These are phyloP conservation scores for Heterodera carotae DNA, from an alignment of 1,140 invertebrate genomes.

Conservation along the genomic window DNA sequence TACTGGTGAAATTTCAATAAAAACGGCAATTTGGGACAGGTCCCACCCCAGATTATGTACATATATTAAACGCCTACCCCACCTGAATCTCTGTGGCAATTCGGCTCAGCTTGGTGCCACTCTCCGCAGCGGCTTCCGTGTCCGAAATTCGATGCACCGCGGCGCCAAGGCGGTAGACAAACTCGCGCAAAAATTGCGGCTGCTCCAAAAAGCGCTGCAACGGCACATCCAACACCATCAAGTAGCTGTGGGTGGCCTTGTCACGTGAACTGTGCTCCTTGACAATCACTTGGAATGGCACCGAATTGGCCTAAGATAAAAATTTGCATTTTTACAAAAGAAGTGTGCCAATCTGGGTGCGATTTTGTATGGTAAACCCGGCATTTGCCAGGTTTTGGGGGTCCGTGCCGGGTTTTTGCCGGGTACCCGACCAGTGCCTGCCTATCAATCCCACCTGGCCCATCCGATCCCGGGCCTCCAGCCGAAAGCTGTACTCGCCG, in stretches of 20 bases:
- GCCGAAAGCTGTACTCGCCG: slow-evolving; percentile 31
- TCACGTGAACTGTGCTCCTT: slow-evolving; percentile 22
- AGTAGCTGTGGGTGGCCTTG: slow-evolving; percentile 28
- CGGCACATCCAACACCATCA: slow-evolving; percentile 31
- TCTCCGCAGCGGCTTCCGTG: neutral
- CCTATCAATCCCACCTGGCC: slow-evolving; percentile 16
- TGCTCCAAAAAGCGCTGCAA: slow-evolving; percentile 18
- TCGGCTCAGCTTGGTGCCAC: neutral
- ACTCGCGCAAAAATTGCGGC: slow-evolving; percentile 36
- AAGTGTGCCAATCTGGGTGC: too few relatives aligned
- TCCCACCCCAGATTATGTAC: too few relatives aligned
- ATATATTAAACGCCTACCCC: neutral
- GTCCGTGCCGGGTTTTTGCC: too few relatives aligned
- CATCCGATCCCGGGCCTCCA: slow-evolving; percentile 30
- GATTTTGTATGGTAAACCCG: too few relatives aligned
- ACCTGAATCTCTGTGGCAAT: slow-evolving; percentile 1
- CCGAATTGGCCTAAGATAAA: slow-evolving; percentile 38
- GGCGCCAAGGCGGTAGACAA: slow-evolving; percentile 33
- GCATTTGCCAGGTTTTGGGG: too few relatives aligned
- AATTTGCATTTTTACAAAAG: too few relatives aligned
- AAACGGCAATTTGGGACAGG: neutral
- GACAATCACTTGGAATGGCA: slow-evolving; percentile 35
- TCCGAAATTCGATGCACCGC: slow-evolving; percentile 28
- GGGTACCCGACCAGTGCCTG: too few relatives aligned
- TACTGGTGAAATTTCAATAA: too few relatives aligned